These are phyloP conservation scores for Dermochelys coriacea DNA, from an alignment of 2,797 vertebrate genomes.

Conservation along the genomic window DNA sequence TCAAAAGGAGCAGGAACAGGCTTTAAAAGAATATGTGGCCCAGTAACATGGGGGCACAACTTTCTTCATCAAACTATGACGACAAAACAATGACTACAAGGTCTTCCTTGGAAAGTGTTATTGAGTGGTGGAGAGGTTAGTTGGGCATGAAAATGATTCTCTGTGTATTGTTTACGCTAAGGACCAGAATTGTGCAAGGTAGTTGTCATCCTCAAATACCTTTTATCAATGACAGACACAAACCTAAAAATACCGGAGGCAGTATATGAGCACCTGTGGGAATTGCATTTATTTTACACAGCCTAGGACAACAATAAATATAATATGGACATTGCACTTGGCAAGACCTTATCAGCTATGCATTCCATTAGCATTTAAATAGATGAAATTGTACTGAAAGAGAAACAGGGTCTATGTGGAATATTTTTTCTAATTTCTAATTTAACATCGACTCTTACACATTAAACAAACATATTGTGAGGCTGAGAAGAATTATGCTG, in stretches of 20 bases:
- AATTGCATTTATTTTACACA: not conserved
- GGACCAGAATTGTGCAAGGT: not conserved
- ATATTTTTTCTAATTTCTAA: slow-evolving; percentile 46
- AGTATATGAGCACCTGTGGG: not conserved
- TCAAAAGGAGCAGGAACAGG: not conserved
- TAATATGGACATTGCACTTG: not conserved
- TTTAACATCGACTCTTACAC: slow-evolving; percentile 61
- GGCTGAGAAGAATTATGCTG: slow-evolving; percentile 33
- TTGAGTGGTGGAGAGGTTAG: fast-evolving
- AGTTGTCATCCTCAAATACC: slow-evolving; percentile 13
- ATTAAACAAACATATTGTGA: slow-evolving; percentile 62
- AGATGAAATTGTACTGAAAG: slow-evolving; percentile 53
- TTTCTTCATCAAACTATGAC: fast-evolving
- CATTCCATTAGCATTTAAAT: slow-evolving; percentile 51
- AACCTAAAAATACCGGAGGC: not conserved
- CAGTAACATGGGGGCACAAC: fast-evolving
- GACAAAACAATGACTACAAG: fast-evolving
- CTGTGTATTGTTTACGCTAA: not conserved
- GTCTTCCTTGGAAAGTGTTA: not conserved
- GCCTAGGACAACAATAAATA: slow-evolving; percentile 53
- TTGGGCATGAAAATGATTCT: not conserved
- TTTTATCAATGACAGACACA: slow-evolving; percentile 25
- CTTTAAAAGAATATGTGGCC: fast-evolving
- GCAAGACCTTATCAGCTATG: slow-evolving; percentile 54
- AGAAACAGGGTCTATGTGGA: slow-evolving; percentile 47